Conservation (phyloP, 1,140 invertebrate genomes). For the Euborellia annulipes region DNA sequence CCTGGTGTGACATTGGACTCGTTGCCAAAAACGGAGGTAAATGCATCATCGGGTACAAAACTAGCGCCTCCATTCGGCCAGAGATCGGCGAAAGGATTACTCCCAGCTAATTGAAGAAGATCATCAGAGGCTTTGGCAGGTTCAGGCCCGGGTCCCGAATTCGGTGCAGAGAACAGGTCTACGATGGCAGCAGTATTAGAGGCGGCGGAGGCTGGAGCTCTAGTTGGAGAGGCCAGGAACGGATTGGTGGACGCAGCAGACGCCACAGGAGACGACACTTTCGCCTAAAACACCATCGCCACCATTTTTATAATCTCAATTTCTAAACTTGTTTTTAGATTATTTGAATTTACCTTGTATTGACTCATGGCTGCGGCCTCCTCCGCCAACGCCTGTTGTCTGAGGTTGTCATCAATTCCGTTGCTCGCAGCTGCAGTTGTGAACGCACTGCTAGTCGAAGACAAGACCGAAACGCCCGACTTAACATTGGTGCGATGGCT, state of each 20-base stretch:
- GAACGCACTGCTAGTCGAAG: conserved; percentile 73
- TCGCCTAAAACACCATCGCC: conserved; percentile 39
- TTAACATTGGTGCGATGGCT: conserved; percentile 77
- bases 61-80: conserved; percentile 38
- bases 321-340: too few species aligned
- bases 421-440: conserved; percentile 57
- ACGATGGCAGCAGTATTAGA: conserved; percentile 34
- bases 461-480: conserved; percentile 75
- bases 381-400: conserved; percentile 77
- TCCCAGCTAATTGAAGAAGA: conserved; percentile 54
- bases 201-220: conserved; percentile 28
- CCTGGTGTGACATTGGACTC: background rate
- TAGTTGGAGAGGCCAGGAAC: conserved; percentile 47
- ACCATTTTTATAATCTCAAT: too few species aligned
- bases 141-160: too few species aligned
- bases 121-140: conserved; percentile 70
- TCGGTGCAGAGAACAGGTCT: conserved; percentile 43
- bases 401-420: conserved; percentile 67
- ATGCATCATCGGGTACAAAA: conserved; percentile 22
- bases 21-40: conserved; percentile 25
- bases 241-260: conserved; percentile 58
- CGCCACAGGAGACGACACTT: conserved; percentile 56
- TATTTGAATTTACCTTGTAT: too few species aligned
- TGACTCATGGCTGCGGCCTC: conserved; percentile 90
- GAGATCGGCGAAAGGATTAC: conserved; percentile 83